phyloP scores from a whole-genome alignment of 2,888 invertebrate genomes.

The Patella ulyssiponensis region DNA sequence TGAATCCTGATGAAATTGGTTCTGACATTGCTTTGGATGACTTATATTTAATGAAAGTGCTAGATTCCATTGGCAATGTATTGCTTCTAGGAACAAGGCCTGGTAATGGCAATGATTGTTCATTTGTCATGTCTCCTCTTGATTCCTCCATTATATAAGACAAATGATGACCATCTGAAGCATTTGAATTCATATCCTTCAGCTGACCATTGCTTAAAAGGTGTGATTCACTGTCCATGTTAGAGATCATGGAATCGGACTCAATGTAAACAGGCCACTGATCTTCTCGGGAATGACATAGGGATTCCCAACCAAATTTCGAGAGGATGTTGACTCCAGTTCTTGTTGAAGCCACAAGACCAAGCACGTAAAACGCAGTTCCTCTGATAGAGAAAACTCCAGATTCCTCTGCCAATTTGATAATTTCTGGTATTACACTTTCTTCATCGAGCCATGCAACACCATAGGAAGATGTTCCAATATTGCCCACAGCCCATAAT shows the following conservation, averaged over 20 bases:
- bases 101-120: slow-evolving; percentile 25
- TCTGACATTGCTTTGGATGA: slow-evolving; percentile 44
- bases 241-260: slow-evolving; percentile 36
- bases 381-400: slow-evolving; percentile 89
- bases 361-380: slow-evolving; percentile 90
- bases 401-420: slow-evolving; percentile 84
- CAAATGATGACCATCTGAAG: too few relatives aligned
- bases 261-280: slow-evolving; percentile 61
- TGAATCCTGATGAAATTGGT: not conserved
- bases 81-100: slow-evolving; percentile 39
- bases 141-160: not conserved
- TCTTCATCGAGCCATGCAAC: slow-evolving; percentile 81
- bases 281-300: slow-evolving; percentile 81
- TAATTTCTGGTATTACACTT: slow-evolving; percentile 74
- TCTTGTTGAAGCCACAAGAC: slow-evolving; percentile 86
- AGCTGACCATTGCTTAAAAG: not conserved
- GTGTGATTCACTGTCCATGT: not conserved
- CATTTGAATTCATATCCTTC: too few relatives aligned
- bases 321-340: slow-evolving; percentile 86
- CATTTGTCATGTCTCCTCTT: not conserved
- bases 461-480: slow-evolving; percentile 83
- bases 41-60: slow-evolving; percentile 36
- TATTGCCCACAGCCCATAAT: slow-evolving; percentile 82
- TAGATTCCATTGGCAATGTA: slow-evolving; percentile 49
- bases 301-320: slow-evolving; percentile 80